Percentiles rank a stretch among this genome's conserved stretches.
These are phyloP conservation scores for Benitochromis conjunctus DNA, from an alignment of 2,113 vertebrate species.

Conservation along the genomic window DNA sequence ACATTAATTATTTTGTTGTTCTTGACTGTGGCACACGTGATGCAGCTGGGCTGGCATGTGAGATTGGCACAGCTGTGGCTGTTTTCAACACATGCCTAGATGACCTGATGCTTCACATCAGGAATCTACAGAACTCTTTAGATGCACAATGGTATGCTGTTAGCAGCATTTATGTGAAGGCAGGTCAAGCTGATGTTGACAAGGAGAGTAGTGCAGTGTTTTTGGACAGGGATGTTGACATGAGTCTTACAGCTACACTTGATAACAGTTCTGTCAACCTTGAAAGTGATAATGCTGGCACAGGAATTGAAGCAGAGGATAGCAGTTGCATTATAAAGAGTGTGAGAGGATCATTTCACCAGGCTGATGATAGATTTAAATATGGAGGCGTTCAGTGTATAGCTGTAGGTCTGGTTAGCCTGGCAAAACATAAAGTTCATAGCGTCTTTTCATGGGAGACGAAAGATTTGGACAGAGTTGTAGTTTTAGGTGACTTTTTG, in stretches of 20 bases:
- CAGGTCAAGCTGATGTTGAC: neutral
- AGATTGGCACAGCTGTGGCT: neutral
- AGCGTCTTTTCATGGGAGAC: neutral
- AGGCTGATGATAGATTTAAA: neutral
- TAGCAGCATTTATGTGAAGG: neutral
- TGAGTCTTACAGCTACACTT: rapidly evolving
- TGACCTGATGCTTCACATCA: neutral
- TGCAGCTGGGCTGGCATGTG: neutral
- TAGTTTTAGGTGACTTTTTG: neutral
- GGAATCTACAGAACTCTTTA: neutral
- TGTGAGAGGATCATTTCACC: neutral
- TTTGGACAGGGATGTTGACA: neutral
- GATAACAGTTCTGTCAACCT: neutral
- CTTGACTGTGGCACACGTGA: rapidly evolving
- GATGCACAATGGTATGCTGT: neutral
- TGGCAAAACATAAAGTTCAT: neutral
- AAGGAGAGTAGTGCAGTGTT: rapidly evolving
- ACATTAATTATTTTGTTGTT: neutral
- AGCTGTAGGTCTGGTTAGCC: neutral
- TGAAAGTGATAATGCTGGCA: neutral
- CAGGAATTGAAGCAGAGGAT: neutral
- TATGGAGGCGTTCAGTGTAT: neutral
- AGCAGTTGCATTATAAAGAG: neutral
- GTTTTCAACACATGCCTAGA: neutral
- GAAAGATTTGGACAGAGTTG: neutral